Evolutionary conservation across 2,113 vertebrate species (phyloP), one percentile per base, ranked within the genome.

Genomic region (Megaleporinus macrocephalus): DNA sequence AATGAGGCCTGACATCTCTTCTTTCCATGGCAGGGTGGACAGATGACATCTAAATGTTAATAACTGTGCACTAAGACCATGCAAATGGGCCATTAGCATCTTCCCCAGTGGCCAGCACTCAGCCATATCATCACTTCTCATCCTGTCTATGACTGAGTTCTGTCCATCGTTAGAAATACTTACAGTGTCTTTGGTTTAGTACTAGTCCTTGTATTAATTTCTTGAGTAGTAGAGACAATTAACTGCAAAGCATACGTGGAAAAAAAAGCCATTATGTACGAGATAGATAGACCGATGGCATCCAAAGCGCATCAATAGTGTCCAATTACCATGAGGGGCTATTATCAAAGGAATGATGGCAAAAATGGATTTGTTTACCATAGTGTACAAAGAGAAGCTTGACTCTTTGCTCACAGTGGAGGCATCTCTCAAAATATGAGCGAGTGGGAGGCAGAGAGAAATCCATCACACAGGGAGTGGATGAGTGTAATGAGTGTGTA

Each of bases 401-500:
- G 66, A 55, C 68, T 62, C 12, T 79, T 62, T 27, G 65, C n/a
- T 69, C 76, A 70, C 14, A 57, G 33, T 78, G 20, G 12, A 84
- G 63, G 53, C 53, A 62, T 75, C 72, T 33, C 30, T 49, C 41
- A 74, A 47, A 47, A 65, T 33, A 66, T 57, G 44, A 79, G 16
- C 14, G 30, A 47, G 27, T 78, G 49, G 44, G 41, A 74, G 41
- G 71, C 66, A 74, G 65, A 47, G 68, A 73, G 73, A 81, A 73
- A 73, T 81, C 36, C 26, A 78, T 85, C 69, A 68, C 59, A 69
- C 44, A 65, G 65, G 47, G 57, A 72, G 33, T 80, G 70, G 62
- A 82, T 78, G 51, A 78, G 71, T n/a, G 61, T 66, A 82, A 78
- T 62, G 69, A 80, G 55, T 81, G 76, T 85, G 83, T 74, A 78